Conservation (phyloP, 1,140 invertebrate species). For the Idris sp. region DNA sequence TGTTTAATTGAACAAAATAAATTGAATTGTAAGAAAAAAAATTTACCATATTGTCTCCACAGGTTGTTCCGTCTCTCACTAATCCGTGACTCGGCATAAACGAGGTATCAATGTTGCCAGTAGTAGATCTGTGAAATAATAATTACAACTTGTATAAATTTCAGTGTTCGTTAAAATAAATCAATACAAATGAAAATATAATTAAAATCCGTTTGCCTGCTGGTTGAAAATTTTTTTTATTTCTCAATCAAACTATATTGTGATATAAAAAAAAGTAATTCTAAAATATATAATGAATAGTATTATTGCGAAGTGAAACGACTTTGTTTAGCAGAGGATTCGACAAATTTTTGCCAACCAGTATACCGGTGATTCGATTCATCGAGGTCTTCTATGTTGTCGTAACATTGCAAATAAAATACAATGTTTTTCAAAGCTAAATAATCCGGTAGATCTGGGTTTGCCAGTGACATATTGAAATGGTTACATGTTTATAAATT, state of each 20-base stretch:
- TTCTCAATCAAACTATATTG: no score
- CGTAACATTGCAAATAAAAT: background rate
- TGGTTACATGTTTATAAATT: constrained; percentile 8
- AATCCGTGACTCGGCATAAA: constrained; percentile 86
- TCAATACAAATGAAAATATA: no score
- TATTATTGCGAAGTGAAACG: no score
- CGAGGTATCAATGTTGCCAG: constrained; percentile 78
- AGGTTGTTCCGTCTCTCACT: constrained; percentile 93
- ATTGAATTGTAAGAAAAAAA: constrained; percentile 1
- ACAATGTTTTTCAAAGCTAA: constrained; percentile 3
- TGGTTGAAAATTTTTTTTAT: no score
- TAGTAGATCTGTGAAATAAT: constrained; percentile 63
- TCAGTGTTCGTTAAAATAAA: no score
- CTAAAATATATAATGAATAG: no score
- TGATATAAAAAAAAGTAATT: no score
- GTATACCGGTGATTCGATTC: constrained; percentile 3
- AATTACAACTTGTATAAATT: no score
- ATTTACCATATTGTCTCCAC: constrained; percentile 89
- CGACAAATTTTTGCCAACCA: constrained; percentile 10
- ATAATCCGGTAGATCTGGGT: constrained; percentile 5
- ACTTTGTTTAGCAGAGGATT: constrained; percentile 20
- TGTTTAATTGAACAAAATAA: no score
- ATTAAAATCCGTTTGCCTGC: no score
- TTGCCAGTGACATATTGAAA: no score
- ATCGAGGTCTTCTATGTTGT: constrained; percentile 3